Conservation (phyloP, 2,113 vertebrate species). For the Myrmophylax atrothorax region DNA sequence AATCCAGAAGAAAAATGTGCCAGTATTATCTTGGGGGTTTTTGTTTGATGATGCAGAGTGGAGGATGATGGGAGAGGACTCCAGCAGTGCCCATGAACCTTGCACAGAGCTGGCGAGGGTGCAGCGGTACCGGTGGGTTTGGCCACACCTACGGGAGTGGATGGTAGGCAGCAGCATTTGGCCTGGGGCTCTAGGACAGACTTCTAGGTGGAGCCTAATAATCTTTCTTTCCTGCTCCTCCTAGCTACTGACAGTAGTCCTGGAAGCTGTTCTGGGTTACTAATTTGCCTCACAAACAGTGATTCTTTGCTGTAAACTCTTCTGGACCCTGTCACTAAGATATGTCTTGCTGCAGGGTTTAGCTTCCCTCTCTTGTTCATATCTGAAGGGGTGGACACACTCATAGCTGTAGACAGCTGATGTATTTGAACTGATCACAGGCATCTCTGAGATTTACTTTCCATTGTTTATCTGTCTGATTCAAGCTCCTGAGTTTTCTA, state of each 20-base stretch:
- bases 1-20: not conserved
- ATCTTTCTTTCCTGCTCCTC: not conserved
- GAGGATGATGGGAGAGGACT: not conserved
- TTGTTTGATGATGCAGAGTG: not conserved
- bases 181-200: slow-evolving; percentile 19
- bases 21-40: not conserved
- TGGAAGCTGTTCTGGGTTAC: not conserved
- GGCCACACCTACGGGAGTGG: slow-evolving; percentile 17
- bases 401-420: not conserved
- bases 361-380: not conserved
- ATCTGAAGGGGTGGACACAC: not conserved
- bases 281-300: not conserved
- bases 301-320: not conserved
- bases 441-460: not conserved
- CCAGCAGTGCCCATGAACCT: not conserved
- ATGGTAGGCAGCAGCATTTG: not conserved
- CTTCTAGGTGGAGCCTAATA: not conserved
- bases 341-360: not conserved
- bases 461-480: not conserved
- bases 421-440: not conserved
- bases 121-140: fast-evolving
- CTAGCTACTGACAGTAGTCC: not conserved
- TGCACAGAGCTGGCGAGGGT: not conserved
- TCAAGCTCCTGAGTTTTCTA: not conserved
- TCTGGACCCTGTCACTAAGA: not conserved